A percentile compares a stretch with the other conserved stretches of the same genome.
Evolutionary conservation across 2,888 invertebrate species (phyloP).

Genomic region (Seira sanloemensis): DNA sequence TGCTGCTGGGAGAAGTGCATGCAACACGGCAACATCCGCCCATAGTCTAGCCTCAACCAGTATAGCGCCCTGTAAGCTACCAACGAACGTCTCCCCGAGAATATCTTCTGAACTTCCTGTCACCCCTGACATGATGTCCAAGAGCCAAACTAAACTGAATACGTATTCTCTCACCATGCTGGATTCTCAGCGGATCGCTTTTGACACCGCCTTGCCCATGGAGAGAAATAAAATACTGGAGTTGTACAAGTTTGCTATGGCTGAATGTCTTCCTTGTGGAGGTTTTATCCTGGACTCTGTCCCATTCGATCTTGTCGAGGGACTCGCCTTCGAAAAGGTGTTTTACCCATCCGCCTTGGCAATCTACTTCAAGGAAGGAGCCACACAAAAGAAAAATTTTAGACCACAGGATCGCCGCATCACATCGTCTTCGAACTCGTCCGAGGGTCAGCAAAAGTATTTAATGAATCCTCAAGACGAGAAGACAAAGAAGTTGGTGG

Average conservation of each 20-base stretch:
- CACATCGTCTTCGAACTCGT: not conserved
- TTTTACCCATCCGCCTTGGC: conserved; percentile 65
- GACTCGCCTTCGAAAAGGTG: conserved; percentile 55
- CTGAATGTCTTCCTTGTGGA: conserved; percentile 61
- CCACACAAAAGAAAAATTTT: conserved; percentile 20
- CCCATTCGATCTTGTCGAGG: conserved; percentile 63
- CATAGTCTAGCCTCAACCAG: conserved; percentile 37
- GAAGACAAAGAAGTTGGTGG: not conserved
- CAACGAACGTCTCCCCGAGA: conserved; percentile 33
- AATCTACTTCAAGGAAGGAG: conserved; percentile 64
- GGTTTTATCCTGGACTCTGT: conserved; percentile 65
- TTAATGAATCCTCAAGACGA: not conserved
- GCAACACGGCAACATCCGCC: not conserved
- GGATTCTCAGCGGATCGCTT: conserved; percentile 34
- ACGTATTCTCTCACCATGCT: conserved; percentile 1
- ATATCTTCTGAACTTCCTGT: conserved; percentile 24
- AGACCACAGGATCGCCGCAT: conserved; percentile 1
- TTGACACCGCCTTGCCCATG: conserved; percentile 41
- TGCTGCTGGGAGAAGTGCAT: not conserved
- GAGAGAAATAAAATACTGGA: conserved; percentile 62
- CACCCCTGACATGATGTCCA: conserved; percentile 1
- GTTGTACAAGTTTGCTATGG: conserved; percentile 67
- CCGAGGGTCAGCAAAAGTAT: not conserved
- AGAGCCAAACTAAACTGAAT: not conserved
- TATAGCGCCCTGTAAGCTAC: conserved; percentile 37